Base-by-base conservation (phyloP, 2,113 vertebrate genomes). In the Dipodomys merriami region DNA sequence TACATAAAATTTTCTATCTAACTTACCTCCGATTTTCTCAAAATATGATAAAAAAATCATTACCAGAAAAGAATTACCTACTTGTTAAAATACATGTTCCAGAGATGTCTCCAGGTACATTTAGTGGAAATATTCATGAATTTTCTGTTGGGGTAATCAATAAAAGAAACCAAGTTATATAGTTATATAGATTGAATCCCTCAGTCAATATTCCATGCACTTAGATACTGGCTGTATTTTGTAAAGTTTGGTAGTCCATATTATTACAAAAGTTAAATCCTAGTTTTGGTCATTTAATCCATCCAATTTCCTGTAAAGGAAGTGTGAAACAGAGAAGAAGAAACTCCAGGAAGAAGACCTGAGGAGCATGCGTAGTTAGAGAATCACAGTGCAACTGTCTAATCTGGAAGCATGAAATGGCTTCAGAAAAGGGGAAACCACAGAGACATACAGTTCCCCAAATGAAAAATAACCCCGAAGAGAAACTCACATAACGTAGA, bases 351-450 rank as follows among this genome's bases (percentile, higher is more conserved):
- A 89, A 73, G 76, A 79, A 68, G 22, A 73, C 33, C 53, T n/a
- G 74, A 87, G 20, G 30, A 69, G 69, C 20, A 46, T 6, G 18
- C 8, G 2, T 0, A 0, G 35, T 74, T 44, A 90, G 62, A 88
- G 72, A 94, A 79, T 65, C 22, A 29, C 18, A 62, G 67, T 53
- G 15, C 83, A 74, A 88, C 65, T 79, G 18, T 92, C 35, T 90
- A 82, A 97, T 92, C 49, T 88, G 53, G 46, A 95, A 71, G 57
- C 53, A 80, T 88, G 72, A 83, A 94, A 80, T 92, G 67, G 12
- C n/a, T 22, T 79, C 64, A 88, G 62, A 23, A 83, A 94, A 94
- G 30, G 16, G 7, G 3, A 76, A 74, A 83, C 77, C 39, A n/a
- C 73, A 29, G 33, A 64, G 13, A 65, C 62, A n/a, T 74, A 35